These are phyloP conservation scores for Ageneiosus marmoratus DNA, from an alignment of 2,113 vertebrate genomes.

Conservation along the genomic window DNA sequence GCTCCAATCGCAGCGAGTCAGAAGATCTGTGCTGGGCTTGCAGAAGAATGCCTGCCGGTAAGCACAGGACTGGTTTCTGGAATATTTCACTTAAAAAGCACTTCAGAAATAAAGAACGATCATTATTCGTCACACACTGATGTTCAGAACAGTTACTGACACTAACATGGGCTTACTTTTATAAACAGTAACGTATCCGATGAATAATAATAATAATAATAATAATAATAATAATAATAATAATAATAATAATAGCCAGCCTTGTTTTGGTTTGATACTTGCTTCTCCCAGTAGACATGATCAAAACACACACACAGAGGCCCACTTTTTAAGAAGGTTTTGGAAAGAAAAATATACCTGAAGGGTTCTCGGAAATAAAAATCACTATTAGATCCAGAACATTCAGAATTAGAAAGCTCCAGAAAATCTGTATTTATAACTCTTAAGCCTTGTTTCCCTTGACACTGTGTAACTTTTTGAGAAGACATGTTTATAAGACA, in stretches of 20 bases:
- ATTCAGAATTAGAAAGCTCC: no score
- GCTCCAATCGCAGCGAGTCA: constrained; percentile 7
- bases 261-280: background rate
- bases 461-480: no score
- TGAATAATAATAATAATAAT: background rate
- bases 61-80: background rate
- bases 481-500: no score
- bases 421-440: no score
- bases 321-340: no score
- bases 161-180: background rate
- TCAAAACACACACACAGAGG: background rate
- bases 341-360: no score
- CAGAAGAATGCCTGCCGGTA: constrained; percentile 51
- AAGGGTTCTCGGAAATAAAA: no score
- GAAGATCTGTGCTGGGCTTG: background rate
- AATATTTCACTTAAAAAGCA: background rate
- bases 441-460: no score
- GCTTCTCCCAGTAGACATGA: background rate
- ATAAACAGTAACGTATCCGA: background rate
- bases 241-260: no score
- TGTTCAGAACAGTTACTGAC: background rate
- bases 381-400: no score
- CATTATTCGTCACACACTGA: background rate
- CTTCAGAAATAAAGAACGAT: background rate
- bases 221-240: no score